Evolutionary conservation across 2,888 invertebrate species (phyloP), one percentile per base, ranked within the genome.

Genomic region (Nyleta sp.): DNA sequence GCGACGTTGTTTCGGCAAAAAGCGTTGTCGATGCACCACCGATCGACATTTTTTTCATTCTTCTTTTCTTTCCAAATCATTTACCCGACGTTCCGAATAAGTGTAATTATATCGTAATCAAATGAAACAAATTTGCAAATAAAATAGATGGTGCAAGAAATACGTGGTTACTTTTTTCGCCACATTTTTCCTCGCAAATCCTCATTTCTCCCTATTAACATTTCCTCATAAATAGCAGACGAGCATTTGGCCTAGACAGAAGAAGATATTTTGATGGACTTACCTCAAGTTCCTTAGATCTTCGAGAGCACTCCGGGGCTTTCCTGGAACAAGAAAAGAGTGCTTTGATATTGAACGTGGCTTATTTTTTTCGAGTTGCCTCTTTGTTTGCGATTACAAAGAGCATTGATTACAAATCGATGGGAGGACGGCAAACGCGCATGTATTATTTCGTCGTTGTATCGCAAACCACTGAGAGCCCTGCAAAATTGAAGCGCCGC

Each of bases 181-280:
- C n/a, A n/a, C n/a, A n/a, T 46, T 48, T 48, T 20, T 48, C 15
- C 7, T 28, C 28, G 11, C 3, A 22, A 8, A 22, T 20, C 1
- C 22, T 22, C 11, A 20, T 3, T 17, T 15, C 15, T 13, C 42
- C 17, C 5, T n/a, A 22, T 13, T 15, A 24, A 28, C 28, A 24
- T 24, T 40, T 38, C 44, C 24, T 18, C 17, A 2, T 20, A 15
- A 11, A 17, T 20, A 48, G 18, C n/a, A 15, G 15, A 62, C 22
- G 6, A 48, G 33, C 11, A 33, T 52, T 24, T 22, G 1, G 20
- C 5, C 8, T n/a, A 46, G 38, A 33, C 18, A 22, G 10, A 44
- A n/a, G 44, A 28, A 48, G 33, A 50, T 75, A 57, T 68, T 74
- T 60, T 40, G 28, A 60, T 42, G 46, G 57, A 68, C 74, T 74